Conservation (phyloP, 2,888 invertebrate genomes). For the Choreutis nemorana region DNA sequence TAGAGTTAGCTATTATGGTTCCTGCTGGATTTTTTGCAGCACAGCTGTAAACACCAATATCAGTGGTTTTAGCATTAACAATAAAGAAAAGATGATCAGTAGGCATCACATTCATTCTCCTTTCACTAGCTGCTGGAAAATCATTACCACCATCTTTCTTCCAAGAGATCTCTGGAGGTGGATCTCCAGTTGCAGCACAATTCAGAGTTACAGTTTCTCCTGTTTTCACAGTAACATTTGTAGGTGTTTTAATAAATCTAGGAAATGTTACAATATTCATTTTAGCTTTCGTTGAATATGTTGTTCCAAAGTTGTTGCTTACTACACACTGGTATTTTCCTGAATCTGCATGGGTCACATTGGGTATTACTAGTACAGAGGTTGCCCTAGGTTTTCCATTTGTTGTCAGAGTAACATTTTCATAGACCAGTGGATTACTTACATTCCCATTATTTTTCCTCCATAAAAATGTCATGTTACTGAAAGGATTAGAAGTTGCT, state of each 20-base stretch:
- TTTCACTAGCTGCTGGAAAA: constrained; percentile 93
- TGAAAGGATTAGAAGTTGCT: constrained; percentile 80
- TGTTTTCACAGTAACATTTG: constrained; percentile 83
- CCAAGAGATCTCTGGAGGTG: constrained; percentile 88
- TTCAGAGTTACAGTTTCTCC: constrained; percentile 88
- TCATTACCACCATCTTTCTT: constrained; percentile 93
- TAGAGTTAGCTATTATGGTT: constrained; percentile 84
- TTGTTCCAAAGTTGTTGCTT: constrained; percentile 87
- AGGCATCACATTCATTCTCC: constrained; percentile 92
- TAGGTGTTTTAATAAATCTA: constrained; percentile 83
- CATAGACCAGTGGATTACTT: constrained; percentile 48
- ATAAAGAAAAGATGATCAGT: constrained; percentile 93
- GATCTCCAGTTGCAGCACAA: constrained; percentile 91
- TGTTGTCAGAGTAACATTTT: constrained; percentile 50
- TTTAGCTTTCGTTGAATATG: constrained; percentile 86
- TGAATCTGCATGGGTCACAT: constrained; percentile 81
- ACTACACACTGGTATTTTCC: constrained; percentile 95
- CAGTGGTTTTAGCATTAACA: constrained; percentile 86
- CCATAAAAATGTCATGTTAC: constrained; percentile 85
- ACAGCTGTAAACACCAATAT: constrained; percentile 93
- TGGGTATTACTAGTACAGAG: constrained; percentile 76
- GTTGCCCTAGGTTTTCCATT: constrained; percentile 71
- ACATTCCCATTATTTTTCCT: constrained; percentile 79
- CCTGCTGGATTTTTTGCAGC: constrained; percentile 92
- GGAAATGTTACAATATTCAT: constrained; percentile 90